Evolutionary conservation across 2,113 vertebrate species (phyloP), one percentile per base, ranked within the genome.

Genomic region (Lampris incognitus): DNA sequence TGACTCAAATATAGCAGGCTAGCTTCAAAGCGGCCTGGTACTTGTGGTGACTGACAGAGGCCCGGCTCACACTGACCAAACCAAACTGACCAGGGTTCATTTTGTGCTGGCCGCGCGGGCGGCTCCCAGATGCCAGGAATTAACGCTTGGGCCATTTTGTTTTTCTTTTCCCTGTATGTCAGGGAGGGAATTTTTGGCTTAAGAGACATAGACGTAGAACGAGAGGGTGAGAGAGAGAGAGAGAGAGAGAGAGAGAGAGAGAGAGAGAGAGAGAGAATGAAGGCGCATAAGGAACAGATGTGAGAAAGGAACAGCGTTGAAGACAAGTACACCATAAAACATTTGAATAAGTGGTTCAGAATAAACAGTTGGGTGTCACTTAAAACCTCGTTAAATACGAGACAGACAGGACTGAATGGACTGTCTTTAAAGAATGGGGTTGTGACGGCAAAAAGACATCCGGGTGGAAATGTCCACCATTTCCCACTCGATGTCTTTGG

Each of bases 31-130:
- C 74, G 4, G 69, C 67, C 65, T 66, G 82, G 73, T 73, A 68
- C 81, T 82, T 84, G 91, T 61, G 91, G 91, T 89, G 70, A 84
- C 83, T 87, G 84, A 88, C 87, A 92, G 83, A 79, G 69, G 89
- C 83, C 73, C 73, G 81, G 91, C 87, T 85, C 87, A 88, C 76
- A 79, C 85, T 86, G 90, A 91, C 92, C 91, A 85, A 87, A 91
- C 87, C 89, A 76, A 61, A 76, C 4, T 82, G 82, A 87, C 90
- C 79, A 10, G 64, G 9, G 79, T 72, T 75, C 82, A 71, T 63
- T 75, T 57, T 70, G 85, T 83, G 82, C 85, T 61, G 81, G 79
- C 76, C 74, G 56, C 78, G 85, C 87, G 86, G 86, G 88, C 83
- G 82, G 86, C 75, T 83, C 88, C 82, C 76, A 48, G 78, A 91